phyloP scores from a whole-genome alignment of 53 echinoderm and acorn worm species.

The Crossaster papposus region DNA sequence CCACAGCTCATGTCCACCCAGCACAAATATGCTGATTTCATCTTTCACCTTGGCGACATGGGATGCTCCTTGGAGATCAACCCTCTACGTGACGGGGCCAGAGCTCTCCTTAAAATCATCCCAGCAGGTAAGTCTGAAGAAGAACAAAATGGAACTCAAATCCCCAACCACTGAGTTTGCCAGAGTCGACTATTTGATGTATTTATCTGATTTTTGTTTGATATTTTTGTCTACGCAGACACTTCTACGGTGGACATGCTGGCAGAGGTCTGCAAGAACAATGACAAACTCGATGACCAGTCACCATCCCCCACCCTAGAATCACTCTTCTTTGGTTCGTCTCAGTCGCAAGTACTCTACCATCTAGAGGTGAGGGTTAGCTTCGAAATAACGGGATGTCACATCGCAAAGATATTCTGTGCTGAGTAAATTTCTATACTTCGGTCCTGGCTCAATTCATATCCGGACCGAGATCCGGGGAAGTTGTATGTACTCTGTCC shows the following conservation, averaged over 20 bases:
- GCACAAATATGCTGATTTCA: constrained; percentile 89
- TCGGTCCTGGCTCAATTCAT: too few species aligned
- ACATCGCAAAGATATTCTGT: too few species aligned
- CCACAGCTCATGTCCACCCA: constrained; percentile 93
- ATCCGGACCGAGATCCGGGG: too few species aligned
- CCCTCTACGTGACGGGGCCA: constrained; percentile 84
- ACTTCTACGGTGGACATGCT: constrained; percentile 74
- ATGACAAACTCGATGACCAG: constrained; percentile 75
- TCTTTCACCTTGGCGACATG: constrained; percentile 88
- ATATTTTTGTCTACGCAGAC: constrained; percentile 44
- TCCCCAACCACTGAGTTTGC: too few species aligned
- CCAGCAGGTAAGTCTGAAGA: constrained; percentile 74
- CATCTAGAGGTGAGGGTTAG: constrained; percentile 81
- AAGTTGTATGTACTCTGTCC: too few species aligned
- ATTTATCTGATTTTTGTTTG: neutral
- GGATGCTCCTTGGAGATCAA: constrained; percentile 83
- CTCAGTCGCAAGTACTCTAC: constrained; percentile 95
- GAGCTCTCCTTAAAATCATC: constrained; percentile 90
- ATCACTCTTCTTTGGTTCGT: constrained; percentile 93
- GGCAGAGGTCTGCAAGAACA: constrained; percentile 75
- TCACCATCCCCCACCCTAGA: constrained; percentile 73
- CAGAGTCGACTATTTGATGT: neutral
- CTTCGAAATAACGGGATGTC: neutral
- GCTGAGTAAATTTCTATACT: too few species aligned
- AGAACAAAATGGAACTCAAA: too few species aligned